Evolutionary conservation across 2,113 vertebrate genomes (phyloP).

Genomic region (Urocitellus parryii): DNA sequence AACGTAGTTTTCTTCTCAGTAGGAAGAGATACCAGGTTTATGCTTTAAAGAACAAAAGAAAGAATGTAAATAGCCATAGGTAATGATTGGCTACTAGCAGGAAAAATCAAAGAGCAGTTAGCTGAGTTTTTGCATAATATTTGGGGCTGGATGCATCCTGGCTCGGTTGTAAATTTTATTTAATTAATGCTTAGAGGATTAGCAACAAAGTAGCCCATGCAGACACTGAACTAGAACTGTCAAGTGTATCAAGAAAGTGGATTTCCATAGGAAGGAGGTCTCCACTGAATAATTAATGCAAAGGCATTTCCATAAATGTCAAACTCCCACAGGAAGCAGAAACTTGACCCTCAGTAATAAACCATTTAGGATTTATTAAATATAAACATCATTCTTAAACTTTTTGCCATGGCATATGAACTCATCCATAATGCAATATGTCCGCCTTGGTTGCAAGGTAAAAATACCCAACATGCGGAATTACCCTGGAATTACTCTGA

Average conservation of each 20-base stretch:
- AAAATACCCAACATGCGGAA: constrained; percentile 70
- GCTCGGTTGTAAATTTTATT: constrained; percentile 78
- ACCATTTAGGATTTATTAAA: constrained; percentile 89
- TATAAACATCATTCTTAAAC: constrained; percentile 84
- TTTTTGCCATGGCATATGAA: constrained; percentile 84
- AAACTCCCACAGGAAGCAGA: constrained; percentile 86
- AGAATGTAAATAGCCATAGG: constrained; percentile 77
- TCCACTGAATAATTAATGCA: constrained; percentile 85
- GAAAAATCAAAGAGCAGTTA: constrained; percentile 78
- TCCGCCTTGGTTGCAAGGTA: constrained; percentile 60
- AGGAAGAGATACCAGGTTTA: constrained; percentile 85
- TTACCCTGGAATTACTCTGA: constrained; percentile 61
- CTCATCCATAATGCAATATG: constrained; percentile 86
- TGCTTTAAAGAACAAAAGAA: constrained; percentile 83
- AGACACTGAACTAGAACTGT: constrained; percentile 59
- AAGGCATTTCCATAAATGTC: constrained; percentile 85
- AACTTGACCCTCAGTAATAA: constrained; percentile 88
- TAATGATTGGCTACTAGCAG: constrained; percentile 70
- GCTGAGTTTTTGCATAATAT: constrained; percentile 70
- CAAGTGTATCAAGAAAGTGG: constrained; percentile 58
- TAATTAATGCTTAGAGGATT: constrained; percentile 84
- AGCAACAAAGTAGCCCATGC: constrained; percentile 68
- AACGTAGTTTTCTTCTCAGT: constrained; percentile 85
- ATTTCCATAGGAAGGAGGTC: constrained; percentile 70
- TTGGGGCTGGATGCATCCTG: constrained; percentile 73